Evolutionary conservation across 2,797 vertebrate genomes (phyloP), one percentile per base, ranked within the genome.

Genomic region (Microchirus variegatus): DNA sequence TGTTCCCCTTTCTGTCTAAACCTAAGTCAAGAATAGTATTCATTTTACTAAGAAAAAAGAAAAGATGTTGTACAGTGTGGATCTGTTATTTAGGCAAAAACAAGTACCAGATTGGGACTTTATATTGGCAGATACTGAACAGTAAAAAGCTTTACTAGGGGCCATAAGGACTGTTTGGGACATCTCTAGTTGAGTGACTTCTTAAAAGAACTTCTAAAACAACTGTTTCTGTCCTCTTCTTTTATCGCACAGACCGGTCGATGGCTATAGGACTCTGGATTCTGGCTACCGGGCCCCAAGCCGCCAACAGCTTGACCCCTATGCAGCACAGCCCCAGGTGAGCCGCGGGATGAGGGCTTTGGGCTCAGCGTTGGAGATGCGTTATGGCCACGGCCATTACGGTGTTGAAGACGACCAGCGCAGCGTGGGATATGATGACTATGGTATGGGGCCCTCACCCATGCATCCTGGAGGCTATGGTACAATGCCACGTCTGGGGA

Each of bases 321-420:
- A 92, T 4, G 87, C 77, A 13, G 89, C 91, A 2, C 91, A 92
- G 80, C 95, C 95, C 52, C 97, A 97, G 86, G 84, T 93, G 71
- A 92, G 95, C 65, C 94, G 86, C 1, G 88, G 76, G 86, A 76
- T 97, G 94, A 1, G 94, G 89, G 59, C 94, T 89, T 13, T 90
- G 67, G 91, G 59, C 92, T 98, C 89, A 82, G 96, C 56, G 67
- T 35, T 91, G 86, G 91, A 98, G 71, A 93, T 97, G 88, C 94
- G 96, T 2, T 98, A 96, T 72, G 94, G 95, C 31, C 92, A 94
- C 0, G 94, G 95, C 56, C 94, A 93, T 0, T 98, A 96, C 0
- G 95, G 94, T 41, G 70, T 97, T 46, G 97, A 98, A 78, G 97
- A 97, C 0, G 97, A 98, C 87, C 97, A 98, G 81, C 95, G 95